phyloP scores from a whole-genome alignment of 1,140 invertebrate genomes.

The Mamestra configurata region DNA sequence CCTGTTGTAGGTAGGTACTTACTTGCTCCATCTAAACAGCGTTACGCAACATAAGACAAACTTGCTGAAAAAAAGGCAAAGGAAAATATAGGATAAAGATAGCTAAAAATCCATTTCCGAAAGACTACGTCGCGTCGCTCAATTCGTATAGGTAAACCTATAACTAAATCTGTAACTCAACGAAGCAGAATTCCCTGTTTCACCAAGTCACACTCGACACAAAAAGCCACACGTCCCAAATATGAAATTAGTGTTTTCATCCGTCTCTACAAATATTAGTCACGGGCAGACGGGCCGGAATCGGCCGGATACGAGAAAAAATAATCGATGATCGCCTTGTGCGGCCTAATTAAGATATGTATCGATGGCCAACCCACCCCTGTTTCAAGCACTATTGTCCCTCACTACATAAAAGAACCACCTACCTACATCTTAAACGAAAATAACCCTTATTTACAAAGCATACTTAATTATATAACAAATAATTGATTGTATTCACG shows the following conservation, averaged over 20 bases:
- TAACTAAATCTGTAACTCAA: neutral
- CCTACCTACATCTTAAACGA: slow-evolving; percentile 37
- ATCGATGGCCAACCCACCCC: slow-evolving; percentile 74
- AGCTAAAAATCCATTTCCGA: neutral
- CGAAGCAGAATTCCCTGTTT: neutral
- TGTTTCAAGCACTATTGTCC: slow-evolving; percentile 72
- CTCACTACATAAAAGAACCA: slow-evolving; percentile 50
- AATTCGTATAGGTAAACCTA: neutral
- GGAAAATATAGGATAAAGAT: too few relatives aligned
- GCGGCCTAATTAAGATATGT: slow-evolving; percentile 85
- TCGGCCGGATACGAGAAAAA: slow-evolving; percentile 75
- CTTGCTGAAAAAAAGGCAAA: too few relatives aligned
- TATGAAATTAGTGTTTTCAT: slow-evolving; percentile 56
- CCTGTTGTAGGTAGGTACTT: too few relatives aligned
- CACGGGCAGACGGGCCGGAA: slow-evolving; percentile 73
- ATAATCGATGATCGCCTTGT: slow-evolving; percentile 73
- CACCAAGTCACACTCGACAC: neutral
- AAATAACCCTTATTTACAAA: slow-evolving; percentile 46
- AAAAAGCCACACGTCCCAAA: slow-evolving; percentile 55
- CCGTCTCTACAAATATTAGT: slow-evolving; percentile 77
- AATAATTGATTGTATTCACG: slow-evolving; percentile 53
- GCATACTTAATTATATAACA: slow-evolving; percentile 50
- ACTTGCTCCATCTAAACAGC: too few relatives aligned
- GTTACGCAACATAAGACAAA: too few relatives aligned
- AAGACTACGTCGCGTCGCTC: neutral